Base-by-base conservation (phyloP, 1,140 invertebrate species). In the Cydia strobilella region DNA sequence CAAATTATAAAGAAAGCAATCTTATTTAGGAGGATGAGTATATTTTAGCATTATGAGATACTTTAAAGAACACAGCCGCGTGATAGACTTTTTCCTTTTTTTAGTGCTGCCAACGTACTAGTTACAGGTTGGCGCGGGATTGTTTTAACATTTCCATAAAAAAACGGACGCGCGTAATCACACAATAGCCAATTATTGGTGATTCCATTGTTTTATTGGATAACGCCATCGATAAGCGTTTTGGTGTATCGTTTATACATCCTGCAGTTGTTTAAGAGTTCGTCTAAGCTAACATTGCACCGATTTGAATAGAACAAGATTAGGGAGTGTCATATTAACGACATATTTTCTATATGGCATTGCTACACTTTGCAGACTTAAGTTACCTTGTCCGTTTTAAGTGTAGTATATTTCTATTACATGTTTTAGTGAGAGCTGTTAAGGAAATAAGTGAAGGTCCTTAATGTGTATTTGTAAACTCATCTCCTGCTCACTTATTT, bases 181-280 rank as follows among this genome's bases (percentile, higher is more conserved):
- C 71, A 90, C 88, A 91, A 91, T 91, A 77, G 88, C 78, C 80
- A 79, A 73, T 78, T 88, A 82, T 74, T 78, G 80, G 80, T 85
- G 83, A 84, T 86, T 86, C 83, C 82, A 92, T 92, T 92, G 88
- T 92, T 90, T 82, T 81, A 62, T 77, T 80, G 79, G 75, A 82
- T 84, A 79, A 80, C 73, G 79, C 78, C 76, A 62, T 76, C 78
- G 80, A 84, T 83, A 84, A 85, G 76, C 76, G 62, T 75, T 78
- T 79, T 80, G 80, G 73, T 79, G 76, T 72, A 79, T 80, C 81
- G 63, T 82, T 76, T 85, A 80, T 72, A 86, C 86, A 86, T 90
- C 87, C 88, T 87, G 86, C 79, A 79, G 80, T 83, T 79, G 77
- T 77, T 77, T 65, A 25, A 75, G 31, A 74, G 63, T 74, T 7